Evolutionary conservation across 2,113 vertebrate species (phyloP), one percentile per base, ranked within the genome.

Genomic region (Phalacrocorax aristotelis): DNA sequence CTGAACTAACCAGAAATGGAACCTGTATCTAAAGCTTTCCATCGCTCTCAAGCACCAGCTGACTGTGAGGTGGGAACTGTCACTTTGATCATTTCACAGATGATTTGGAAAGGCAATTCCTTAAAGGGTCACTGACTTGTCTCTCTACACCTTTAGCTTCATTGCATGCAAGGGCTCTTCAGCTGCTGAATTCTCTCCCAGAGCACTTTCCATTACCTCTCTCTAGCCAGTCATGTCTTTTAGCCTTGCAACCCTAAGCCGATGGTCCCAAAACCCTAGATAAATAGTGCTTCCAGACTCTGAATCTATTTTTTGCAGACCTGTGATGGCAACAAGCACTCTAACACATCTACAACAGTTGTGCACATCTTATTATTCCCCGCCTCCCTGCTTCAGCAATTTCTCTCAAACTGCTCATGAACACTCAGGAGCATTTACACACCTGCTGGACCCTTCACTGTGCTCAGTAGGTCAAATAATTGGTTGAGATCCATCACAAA

Each of bases 71-170:
- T 52, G 30, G 86, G n/a, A 97, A 60, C 55, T 84, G 92, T 90
- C 86, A 89, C 57, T 83, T 5, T 76, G 72, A 95, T 82, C 76
- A 64, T 87, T 92, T 96, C 80, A 95, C 83, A 76, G 77, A 78
- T 44, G 42, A 94, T 66, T 92, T 89, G 55, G 85, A 87, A 97
- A 84, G 52, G 51, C 48, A 78, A 11, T 94, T 95, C 32, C 79
- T 87, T 74, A 42, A 88, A 93, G 82, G 93, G 80, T 97, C 90
- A 84, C 80, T 9, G 80, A 48, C 69, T 92, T 64, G 55, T 80
- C 61, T 90, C 57, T 85, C 89, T 60, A n/a, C 64, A 75, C 86
- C 92, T 95, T 90, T 84, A 82, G 72, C 77, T 84, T 90, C 90
- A n/a, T 4, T 61, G 80, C 80, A 71, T 92, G 22, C 83, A 65